phyloP scores from a whole-genome alignment of 2,888 invertebrate genomes.

The Troglohyphantes excavatus region DNA sequence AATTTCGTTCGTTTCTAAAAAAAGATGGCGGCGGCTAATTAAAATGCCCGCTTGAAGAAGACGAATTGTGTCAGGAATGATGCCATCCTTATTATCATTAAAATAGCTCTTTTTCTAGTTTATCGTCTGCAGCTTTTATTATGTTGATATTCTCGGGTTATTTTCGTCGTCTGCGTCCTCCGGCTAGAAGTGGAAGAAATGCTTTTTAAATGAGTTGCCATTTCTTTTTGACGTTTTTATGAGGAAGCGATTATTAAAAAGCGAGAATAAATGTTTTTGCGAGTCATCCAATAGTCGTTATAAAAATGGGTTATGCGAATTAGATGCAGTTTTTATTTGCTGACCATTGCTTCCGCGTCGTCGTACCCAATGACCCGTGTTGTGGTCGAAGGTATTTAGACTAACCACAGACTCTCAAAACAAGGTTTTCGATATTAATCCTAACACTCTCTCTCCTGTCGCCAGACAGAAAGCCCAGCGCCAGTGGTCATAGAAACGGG shows the following conservation, averaged over 20 bases:
- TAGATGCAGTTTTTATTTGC: too few species aligned
- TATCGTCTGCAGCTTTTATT: background rate
- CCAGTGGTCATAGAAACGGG: too few species aligned
- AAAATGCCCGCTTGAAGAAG: background rate
- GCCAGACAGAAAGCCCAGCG: too few species aligned
- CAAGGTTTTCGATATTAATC: too few species aligned
- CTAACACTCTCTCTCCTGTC: too few species aligned
- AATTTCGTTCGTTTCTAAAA: background rate
- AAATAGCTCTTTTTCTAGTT: background rate
- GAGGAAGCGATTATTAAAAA: constrained; percentile 20
- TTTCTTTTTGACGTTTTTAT: constrained; percentile 13
- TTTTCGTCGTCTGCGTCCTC: background rate
- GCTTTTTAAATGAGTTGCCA: background rate
- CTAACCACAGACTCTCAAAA: too few species aligned
- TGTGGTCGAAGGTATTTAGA: too few species aligned
- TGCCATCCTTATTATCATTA: constrained; percentile 26
- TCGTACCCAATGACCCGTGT: too few species aligned
- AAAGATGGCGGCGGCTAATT: background rate
- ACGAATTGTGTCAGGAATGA: constrained; percentile 19
- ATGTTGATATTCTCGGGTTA: background rate
- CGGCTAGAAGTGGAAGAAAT: background rate
- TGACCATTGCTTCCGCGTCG: too few species aligned
- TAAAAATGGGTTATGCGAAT: background rate
- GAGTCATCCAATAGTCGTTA: background rate
- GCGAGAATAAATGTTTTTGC: background rate